These are phyloP conservation scores for Muntiacus muntjak DNA, from an alignment of 2,113 vertebrate genomes.

Conservation along the genomic window DNA sequence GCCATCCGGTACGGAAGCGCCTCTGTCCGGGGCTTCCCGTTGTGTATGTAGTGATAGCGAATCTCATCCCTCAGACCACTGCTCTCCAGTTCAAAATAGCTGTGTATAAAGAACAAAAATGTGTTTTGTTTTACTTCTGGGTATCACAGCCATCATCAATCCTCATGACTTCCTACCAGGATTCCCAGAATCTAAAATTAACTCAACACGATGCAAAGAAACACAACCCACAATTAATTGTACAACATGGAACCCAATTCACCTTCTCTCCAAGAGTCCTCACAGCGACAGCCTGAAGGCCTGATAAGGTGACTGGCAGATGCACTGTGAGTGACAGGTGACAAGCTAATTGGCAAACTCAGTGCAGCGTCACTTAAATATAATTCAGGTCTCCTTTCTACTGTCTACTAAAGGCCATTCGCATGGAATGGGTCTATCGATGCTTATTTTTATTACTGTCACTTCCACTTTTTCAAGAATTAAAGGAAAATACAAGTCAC, in stretches of 20 bases:
- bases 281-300: not conserved
- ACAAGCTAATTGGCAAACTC: slow-evolving; percentile 9
- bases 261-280: not conserved
- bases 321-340: not conserved
- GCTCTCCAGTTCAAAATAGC: slow-evolving; percentile 97
- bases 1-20: slow-evolving; percentile 94
- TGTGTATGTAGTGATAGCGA: slow-evolving; percentile 91
- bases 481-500: slow-evolving; percentile 40
- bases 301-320: not conserved
- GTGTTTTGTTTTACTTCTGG: not conserved
- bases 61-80: slow-evolving; percentile 93
- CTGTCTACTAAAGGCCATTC: not conserved
- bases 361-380: not conserved
- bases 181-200: slow-evolving; percentile 14
- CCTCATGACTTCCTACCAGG: not conserved
- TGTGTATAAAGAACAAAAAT: slow-evolving; percentile 71
- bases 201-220: not conserved
- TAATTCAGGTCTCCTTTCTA: not conserved
- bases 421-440: not conserved
- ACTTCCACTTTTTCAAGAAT: slow-evolving; percentile 23
- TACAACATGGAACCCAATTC: not conserved
- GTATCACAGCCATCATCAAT: not conserved
- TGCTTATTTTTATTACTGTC: slow-evolving; percentile 31
- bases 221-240: not conserved
- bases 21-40: slow-evolving; percentile 89